A percentile compares a stretch with the other conserved stretches of the same genome.
Conservation (phyloP, 2,113 vertebrate species). For the Orthonyx spaldingii region DNA sequence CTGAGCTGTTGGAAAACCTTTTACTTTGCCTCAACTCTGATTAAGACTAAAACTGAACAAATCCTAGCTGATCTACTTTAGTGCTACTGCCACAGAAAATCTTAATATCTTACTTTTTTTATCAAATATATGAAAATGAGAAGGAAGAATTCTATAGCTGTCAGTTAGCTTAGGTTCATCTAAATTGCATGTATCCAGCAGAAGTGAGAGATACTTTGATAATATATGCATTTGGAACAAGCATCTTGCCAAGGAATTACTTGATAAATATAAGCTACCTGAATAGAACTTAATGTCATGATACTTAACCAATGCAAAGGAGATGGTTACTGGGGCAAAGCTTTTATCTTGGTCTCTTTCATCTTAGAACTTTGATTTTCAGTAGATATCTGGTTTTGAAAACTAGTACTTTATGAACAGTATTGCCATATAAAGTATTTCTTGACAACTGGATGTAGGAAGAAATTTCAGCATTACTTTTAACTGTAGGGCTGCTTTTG, state of each 20-base stretch:
- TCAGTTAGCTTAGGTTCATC: neutral
- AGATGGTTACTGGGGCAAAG: neutral
- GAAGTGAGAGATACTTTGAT: neutral
- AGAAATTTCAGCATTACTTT: neutral
- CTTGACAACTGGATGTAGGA: neutral
- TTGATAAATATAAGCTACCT: neutral
- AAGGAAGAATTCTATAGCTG: neutral
- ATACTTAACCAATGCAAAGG: neutral
- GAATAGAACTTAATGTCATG: neutral
- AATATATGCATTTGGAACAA: neutral
- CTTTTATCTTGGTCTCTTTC: conserved; percentile 13
- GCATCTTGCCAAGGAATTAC: neutral
- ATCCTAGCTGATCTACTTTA: neutral
- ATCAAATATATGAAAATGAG: neutral
- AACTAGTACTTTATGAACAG: neutral
- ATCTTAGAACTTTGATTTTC: neutral
- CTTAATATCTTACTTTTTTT: neutral
- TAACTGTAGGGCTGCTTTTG: neutral
- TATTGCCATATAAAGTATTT: neutral
- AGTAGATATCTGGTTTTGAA: neutral
- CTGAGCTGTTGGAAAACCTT: neutral
- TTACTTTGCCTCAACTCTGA: neutral
- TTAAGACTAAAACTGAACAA: neutral
- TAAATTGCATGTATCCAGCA: neutral
- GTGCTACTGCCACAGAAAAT: neutral